These are phyloP conservation scores for Tachina grossa DNA, from an alignment of 2,888 invertebrate species.

Conservation along the genomic window DNA sequence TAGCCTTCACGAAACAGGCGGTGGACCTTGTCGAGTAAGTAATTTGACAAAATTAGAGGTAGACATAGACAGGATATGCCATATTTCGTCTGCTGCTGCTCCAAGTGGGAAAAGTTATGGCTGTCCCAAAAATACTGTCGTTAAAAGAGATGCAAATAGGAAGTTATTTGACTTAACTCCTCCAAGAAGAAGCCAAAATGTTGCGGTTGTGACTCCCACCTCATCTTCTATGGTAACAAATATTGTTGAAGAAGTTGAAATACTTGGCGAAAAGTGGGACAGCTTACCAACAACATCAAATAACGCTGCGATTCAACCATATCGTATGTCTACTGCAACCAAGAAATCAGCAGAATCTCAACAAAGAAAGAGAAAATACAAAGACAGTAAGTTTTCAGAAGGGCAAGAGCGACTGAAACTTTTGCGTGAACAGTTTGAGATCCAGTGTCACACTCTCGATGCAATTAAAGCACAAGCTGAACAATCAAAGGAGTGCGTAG, in stretches of 20 bases:
- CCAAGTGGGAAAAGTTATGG: no score
- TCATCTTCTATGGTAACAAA: neutral
- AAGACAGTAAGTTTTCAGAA: neutral
- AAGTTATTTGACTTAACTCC: neutral
- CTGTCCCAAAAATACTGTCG: neutral
- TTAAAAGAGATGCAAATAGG: neutral
- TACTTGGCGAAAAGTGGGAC: neutral
- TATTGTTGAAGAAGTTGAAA: neutral
- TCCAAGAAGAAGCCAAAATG: neutral
- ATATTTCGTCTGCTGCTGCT: neutral
- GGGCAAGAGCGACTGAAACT: constrained; percentile 3
- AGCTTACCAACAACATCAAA: neutral
- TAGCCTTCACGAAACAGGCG: no score
- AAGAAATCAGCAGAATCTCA: neutral
- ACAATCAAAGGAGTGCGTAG: no score
- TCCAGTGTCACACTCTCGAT: no score
- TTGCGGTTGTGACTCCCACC: neutral
- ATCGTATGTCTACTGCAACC: neutral
- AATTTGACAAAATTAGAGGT: neutral
- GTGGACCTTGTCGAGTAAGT: no score
- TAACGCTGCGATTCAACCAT: neutral
- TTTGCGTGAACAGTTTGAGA: neutral
- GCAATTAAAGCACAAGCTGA: no score
- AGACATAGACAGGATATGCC: neutral
- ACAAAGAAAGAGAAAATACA: neutral